Conservation (phyloP, 2,797 vertebrate genomes). For the Semaprochilodus insignis region DNA sequence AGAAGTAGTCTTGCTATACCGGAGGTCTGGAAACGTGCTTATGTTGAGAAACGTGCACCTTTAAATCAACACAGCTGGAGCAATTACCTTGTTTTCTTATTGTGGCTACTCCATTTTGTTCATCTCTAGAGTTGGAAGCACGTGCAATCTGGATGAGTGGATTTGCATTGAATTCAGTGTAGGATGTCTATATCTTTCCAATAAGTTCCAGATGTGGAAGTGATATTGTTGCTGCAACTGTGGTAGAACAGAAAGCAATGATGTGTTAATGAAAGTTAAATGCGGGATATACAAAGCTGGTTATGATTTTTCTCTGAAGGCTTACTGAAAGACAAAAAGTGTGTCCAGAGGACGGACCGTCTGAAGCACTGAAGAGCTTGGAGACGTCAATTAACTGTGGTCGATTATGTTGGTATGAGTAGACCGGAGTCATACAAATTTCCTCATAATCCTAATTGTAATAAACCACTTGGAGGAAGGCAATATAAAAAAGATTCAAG, state of each 20-base stretch:
- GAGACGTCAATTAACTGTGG: background rate
- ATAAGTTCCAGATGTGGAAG: conserved; percentile 16
- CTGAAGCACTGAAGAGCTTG: background rate
- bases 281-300: background rate
- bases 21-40: conserved; percentile 14
- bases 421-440: background rate
- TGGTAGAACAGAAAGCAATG: background rate
- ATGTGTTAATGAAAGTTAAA: conserved; percentile 1
- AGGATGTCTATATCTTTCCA: background rate
- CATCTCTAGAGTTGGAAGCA: conserved; percentile 37
- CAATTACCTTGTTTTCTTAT: conserved; percentile 54
- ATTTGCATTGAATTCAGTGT: conserved; percentile 11
- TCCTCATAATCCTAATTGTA: background rate
- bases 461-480: too few relatives aligned
- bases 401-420: background rate
- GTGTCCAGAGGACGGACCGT: conserved; percentile 23
- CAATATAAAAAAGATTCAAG: background rate
- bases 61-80: conserved; percentile 60
- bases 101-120: conserved; percentile 53
- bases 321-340: background rate
- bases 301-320: background rate
- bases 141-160: conserved; percentile 7
- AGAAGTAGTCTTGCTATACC: background rate
- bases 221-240: background rate
- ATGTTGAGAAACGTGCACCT: conserved; percentile 42